phyloP scores from a whole-genome alignment of 2,797 vertebrate species.

The Epinephelus malabaricus region DNA sequence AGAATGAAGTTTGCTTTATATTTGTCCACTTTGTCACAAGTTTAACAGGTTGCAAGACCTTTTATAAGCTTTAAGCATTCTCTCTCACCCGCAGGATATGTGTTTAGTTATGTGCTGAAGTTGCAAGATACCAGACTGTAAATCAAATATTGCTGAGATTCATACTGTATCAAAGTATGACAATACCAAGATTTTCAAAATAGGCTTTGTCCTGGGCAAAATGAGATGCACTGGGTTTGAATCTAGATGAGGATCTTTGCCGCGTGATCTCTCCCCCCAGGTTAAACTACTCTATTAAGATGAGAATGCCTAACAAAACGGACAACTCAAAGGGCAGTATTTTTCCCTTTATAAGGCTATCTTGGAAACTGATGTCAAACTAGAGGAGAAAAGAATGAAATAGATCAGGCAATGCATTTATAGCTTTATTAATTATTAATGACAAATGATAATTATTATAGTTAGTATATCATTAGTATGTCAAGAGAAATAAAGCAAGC shows the following conservation, averaged over 20 bases:
- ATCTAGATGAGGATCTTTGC: slow-evolving; percentile 15
- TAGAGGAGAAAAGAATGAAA: background rate
- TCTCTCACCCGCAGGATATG: background rate
- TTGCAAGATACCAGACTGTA: background rate
- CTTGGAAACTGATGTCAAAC: background rate
- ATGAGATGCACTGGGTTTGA: slow-evolving; percentile 24
- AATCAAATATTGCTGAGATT: background rate
- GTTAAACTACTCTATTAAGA: background rate
- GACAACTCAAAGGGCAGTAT: background rate
- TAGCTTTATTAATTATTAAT: slow-evolving; percentile 3
- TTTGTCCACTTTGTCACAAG: background rate
- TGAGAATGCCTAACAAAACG: background rate
- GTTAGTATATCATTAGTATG: background rate
- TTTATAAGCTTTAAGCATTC: background rate
- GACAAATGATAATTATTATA: background rate
- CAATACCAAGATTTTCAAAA: background rate
- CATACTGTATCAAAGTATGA: background rate
- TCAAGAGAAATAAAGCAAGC: background rate
- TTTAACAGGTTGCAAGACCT: background rate
- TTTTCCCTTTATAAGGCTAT: background rate
- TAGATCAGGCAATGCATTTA: background rate
- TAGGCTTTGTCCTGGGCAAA: background rate
- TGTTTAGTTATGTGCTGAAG: background rate
- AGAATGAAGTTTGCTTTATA: background rate
- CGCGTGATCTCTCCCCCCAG: background rate